These are phyloP conservation scores for Mastomys natalensis DNA, from an alignment of 2,113 vertebrate genomes.

Conservation along the genomic window DNA sequence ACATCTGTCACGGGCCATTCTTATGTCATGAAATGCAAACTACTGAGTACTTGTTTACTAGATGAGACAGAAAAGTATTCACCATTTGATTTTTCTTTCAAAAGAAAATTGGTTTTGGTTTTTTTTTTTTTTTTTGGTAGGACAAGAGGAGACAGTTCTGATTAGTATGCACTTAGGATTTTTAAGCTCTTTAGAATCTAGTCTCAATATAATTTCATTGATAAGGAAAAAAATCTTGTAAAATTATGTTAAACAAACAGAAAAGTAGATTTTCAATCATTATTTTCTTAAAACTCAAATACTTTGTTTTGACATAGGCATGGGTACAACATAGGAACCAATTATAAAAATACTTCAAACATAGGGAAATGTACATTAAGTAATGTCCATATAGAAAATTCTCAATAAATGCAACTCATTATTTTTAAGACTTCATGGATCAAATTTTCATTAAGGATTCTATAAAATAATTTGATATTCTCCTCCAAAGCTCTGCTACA, in stretches of 20 bases:
- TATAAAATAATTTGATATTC: conserved; percentile 34
- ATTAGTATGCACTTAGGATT: background rate
- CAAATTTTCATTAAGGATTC: conserved; percentile 32
- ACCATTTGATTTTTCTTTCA: conserved; percentile 72
- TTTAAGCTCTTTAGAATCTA: background rate
- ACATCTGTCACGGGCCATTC: conserved; percentile 92
- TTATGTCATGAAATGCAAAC: conserved; percentile 85
- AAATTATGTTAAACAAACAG: conserved; percentile 39
- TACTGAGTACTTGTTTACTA: conserved; percentile 82
- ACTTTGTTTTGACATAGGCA: conserved; percentile 54
- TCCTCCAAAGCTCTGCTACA: conserved; percentile 21
- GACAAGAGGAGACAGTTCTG: conserved; percentile 48
- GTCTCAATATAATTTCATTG: conserved; percentile 56
- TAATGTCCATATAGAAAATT: conserved; percentile 52
- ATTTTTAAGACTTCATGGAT: conserved; percentile 45
- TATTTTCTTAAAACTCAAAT: conserved; percentile 70
- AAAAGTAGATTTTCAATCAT: conserved; percentile 35
- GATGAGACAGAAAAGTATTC: conserved; percentile 82
- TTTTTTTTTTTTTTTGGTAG: background rate
- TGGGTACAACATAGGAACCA: conserved; percentile 63
- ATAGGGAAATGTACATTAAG: conserved; percentile 51
- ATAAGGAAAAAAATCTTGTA: background rate
- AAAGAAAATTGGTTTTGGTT: conserved; percentile 6
- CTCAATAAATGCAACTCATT: conserved; percentile 58
- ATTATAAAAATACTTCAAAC: conserved; percentile 63